Conservation (phyloP, 2,888 invertebrate species). For the Drosophila suboccidentalis region DNA sequence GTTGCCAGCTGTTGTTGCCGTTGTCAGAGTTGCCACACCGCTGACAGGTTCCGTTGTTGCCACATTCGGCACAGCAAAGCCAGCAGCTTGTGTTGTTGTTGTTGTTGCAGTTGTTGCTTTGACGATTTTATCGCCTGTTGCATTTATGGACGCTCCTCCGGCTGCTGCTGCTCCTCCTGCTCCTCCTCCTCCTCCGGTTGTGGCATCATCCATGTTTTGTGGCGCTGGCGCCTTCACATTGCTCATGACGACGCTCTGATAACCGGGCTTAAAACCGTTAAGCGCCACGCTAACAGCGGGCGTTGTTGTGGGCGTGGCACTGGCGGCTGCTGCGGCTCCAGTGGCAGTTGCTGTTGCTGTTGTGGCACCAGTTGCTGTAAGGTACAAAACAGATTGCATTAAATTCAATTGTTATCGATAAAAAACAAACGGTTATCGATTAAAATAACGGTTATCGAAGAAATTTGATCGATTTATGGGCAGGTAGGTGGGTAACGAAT, state of each 20-base stretch:
- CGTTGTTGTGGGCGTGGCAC: slow-evolving; percentile 50
- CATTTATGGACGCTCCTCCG: slow-evolving; percentile 21
- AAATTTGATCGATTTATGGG: too few species aligned
- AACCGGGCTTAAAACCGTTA: slow-evolving; percentile 75
- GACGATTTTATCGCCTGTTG: slow-evolving; percentile 57
- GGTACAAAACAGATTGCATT: neutral
- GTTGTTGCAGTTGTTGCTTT: slow-evolving; percentile 38
- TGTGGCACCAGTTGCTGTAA: slow-evolving; percentile 20
- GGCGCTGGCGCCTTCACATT: slow-evolving; percentile 52
- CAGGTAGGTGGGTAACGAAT: too few species aligned
- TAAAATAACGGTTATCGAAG: neutral
- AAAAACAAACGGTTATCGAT: neutral
- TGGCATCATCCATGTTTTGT: slow-evolving; percentile 23
- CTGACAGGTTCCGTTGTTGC: slow-evolving; percentile 30
- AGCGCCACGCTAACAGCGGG: slow-evolving; percentile 56
- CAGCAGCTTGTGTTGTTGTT: neutral
- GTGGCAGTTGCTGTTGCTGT: slow-evolving; percentile 26
- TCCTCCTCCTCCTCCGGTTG: slow-evolving; percentile 17
- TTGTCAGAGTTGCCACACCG: slow-evolving; percentile 71
- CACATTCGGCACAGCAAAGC: slow-evolving; percentile 43
- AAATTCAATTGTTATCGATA: neutral
- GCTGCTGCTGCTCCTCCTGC: slow-evolving; percentile 19
- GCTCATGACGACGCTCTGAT: slow-evolving; percentile 69
- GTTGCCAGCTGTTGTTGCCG: slow-evolving; percentile 81
- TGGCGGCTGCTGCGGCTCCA: slow-evolving; percentile 30